Evolutionary conservation across 2,797 vertebrate genomes (phyloP), one percentile per base, ranked within the genome.

Genomic region (Gymnothorax javanicus): DNA sequence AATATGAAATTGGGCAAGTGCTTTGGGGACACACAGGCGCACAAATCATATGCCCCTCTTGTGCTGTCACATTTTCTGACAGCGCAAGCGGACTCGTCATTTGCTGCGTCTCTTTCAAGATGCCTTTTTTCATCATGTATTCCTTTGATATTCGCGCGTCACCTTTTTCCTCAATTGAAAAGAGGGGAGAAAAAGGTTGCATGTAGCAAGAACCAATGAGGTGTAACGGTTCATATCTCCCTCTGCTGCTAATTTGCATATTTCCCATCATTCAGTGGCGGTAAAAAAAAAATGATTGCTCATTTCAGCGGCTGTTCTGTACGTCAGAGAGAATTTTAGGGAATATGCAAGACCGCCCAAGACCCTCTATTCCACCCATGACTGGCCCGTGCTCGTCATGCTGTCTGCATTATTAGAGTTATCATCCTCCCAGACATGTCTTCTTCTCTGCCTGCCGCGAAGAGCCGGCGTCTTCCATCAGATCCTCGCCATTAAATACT

Each of bases 191-290:
- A 94, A 93, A 92, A 92, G 92, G 93, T 88, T 90, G 92, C 85
- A 91, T 92, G 75, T 89, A 90, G 91, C 91, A 93, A 92, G 90
- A 94, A 92, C 94, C 94, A 95, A 94, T 94, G 93, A 93, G 92
- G 93, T 95, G 94, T 92, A 94, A 94, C 94, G 92, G 87, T 92
- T 91, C 90, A 92, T 91, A 91, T 95, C 94, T 93, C 93, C 93
- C 93, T 93, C 91, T 89, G 90, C 88, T 88, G 92, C 92, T 93
- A 91, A 93, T 95, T 95, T 95, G 94, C 94, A 95, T 96, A 95
- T 96, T 95, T 95, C 93, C 95, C 94, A 95, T 96, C 95, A 95
- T 94, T 94, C 94, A 94, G 94, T 91, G 93, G 94, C 95, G 94
- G 95, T 95, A 96, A 94, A 94, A 43, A 43, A 43, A 43, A 94